Percentiles rank a stretch among this genome's conserved stretches.
phyloP scores from a whole-genome alignment of 2,888 invertebrate species.

The Deladenus siricidicola region DNA sequence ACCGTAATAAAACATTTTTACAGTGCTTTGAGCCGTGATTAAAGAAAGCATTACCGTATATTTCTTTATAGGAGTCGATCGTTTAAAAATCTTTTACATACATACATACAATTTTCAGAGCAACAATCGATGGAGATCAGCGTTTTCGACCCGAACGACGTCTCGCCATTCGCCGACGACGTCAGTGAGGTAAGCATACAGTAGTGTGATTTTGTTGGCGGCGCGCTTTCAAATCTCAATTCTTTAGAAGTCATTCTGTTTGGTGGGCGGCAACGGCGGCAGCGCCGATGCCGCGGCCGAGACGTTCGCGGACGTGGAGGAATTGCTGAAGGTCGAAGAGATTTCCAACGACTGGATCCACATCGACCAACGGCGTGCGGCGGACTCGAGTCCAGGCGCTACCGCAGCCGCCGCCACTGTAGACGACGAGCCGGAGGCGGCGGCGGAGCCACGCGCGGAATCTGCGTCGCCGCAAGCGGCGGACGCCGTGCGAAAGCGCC shows the following conservation, averaged over 20 bases:
- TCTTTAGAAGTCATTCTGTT: not conserved
- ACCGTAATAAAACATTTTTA: too few relatives aligned
- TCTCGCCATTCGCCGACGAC: not conserved
- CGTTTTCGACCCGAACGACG: constrained; percentile 29
- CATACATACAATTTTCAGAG: too few relatives aligned
- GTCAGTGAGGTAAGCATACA: not conserved
- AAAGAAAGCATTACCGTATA: too few relatives aligned
- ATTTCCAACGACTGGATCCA: not conserved
- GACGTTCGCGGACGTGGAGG: constrained; percentile 26
- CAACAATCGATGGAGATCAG: constrained; percentile 28
- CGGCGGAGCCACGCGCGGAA: not conserved
- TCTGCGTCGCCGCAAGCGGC: not conserved
- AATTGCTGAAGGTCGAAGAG: constrained; percentile 5
- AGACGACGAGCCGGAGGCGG: not conserved
- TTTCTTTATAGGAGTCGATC: too few relatives aligned
- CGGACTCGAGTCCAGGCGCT: not conserved
- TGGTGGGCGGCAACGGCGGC: not conserved
- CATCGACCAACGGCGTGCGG: not conserved
- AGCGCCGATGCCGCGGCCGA: too few relatives aligned
- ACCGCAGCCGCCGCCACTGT: not conserved
- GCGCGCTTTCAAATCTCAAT: not conserved
- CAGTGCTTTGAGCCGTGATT: too few relatives aligned
- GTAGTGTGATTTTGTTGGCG: not conserved
- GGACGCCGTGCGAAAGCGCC: constrained; percentile 13
- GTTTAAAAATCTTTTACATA: too few relatives aligned